A percentile compares a stretch with the other conserved stretches of the same genome.
Evolutionary conservation across 2,888 invertebrate species (phyloP).

Genomic region (Cosmia pyralina): DNA sequence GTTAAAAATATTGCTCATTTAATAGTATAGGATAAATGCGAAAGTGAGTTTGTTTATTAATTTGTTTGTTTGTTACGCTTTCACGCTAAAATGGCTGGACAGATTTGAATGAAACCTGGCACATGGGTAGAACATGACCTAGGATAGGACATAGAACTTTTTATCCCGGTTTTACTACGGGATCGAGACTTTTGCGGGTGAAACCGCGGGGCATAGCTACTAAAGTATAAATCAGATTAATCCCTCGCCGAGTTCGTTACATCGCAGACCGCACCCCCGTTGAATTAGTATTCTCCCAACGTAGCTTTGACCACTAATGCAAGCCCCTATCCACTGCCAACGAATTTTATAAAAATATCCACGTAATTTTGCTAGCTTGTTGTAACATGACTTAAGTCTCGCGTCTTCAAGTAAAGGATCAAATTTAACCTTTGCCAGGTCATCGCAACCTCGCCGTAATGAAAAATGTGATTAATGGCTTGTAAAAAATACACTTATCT

Average conservation of each 20-base stretch:
- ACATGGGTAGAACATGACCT: no score
- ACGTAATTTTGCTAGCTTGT: slow-evolving; percentile 35
- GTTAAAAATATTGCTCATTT: no score
- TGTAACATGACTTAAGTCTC: slow-evolving; percentile 27
- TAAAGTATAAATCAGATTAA: slow-evolving; percentile 59
- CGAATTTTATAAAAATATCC: slow-evolving; percentile 31
- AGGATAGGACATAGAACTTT: no score
- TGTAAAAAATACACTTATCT: slow-evolving; percentile 65
- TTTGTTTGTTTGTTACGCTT: no score
- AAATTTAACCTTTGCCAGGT: slow-evolving; percentile 55
- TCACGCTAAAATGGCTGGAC: no score
- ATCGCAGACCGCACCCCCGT: slow-evolving; percentile 30
- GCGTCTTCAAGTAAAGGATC: slow-evolving; percentile 41
- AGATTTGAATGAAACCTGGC: no score
- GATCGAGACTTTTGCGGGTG: no score
- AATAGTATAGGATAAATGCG: no score
- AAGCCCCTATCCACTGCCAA: slow-evolving; percentile 29
- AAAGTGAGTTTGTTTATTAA: no score
- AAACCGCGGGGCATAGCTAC: no score
- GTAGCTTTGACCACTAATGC: slow-evolving; percentile 53
- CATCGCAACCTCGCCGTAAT: slow-evolving; percentile 55
- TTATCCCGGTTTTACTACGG: no score
- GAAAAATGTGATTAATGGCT: slow-evolving; percentile 66
- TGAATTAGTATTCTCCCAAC: slow-evolving; percentile 58
- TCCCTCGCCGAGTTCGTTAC: slow-evolving; percentile 54